Evolutionary conservation across 1,140 invertebrate genomes (phyloP).

Genomic region (Phortica variegata): DNA sequence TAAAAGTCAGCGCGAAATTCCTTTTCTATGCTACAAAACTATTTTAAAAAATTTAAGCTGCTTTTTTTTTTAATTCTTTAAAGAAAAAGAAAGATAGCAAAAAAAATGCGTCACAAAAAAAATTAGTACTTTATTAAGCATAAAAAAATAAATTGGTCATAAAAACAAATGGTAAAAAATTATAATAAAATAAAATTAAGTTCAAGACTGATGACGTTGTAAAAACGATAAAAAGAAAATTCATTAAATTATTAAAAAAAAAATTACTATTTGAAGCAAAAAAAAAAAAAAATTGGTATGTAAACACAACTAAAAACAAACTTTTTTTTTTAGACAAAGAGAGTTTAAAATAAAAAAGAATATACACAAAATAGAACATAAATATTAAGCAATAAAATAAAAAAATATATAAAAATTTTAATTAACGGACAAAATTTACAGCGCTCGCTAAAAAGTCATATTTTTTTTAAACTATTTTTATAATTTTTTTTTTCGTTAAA

Average conservation of each 20-base stretch:
- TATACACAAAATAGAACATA: constrained; percentile 1
- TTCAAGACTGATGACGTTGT: constrained; percentile 56
- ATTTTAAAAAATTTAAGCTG: not conserved
- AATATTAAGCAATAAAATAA: not conserved
- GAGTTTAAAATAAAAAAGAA: constrained; percentile 19
- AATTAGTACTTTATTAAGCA: constrained; percentile 3
- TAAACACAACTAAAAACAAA: constrained; percentile 18
- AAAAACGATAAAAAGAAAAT: constrained; percentile 45
- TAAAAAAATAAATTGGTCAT: constrained; percentile 3
- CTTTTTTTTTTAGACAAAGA: constrained; percentile 25
- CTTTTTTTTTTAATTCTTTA: constrained; percentile 7
- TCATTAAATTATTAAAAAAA: not conserved
- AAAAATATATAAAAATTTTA: not conserved
- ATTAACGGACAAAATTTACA: not conserved
- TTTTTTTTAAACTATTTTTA: too few species aligned
- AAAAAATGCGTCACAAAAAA: constrained; percentile 12
- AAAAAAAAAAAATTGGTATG: constrained; percentile 19
- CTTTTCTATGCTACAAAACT: not conserved
- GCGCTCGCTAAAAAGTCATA: too few species aligned
- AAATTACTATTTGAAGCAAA: not conserved
- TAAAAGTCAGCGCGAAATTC: not conserved
- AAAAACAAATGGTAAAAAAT: constrained; percentile 6
- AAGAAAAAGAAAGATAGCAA: constrained; percentile 19
- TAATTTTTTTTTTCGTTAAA: too few species aligned
- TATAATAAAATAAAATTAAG: constrained; percentile 38